Conservation (phyloP, 2,797 vertebrate genomes). For the Sebastes oblongus region DNA sequence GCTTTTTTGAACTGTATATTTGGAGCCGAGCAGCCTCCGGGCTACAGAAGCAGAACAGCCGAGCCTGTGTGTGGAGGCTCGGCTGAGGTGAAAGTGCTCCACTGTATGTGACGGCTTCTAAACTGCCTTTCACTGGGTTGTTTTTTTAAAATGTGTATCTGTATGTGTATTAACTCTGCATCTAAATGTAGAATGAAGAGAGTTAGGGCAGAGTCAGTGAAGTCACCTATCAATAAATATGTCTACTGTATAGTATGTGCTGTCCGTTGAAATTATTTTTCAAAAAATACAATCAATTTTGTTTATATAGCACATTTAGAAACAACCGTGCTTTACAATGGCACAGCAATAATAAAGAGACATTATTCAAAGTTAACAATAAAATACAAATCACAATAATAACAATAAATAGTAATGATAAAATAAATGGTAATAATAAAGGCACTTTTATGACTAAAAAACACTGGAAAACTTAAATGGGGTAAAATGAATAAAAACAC, state of each 20-base stretch:
- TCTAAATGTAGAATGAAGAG: slow-evolving; percentile 42
- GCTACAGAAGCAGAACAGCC: slow-evolving; percentile 62
- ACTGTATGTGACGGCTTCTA: slow-evolving; percentile 52
- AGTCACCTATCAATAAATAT: slow-evolving; percentile 45
- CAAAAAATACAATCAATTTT: neutral
- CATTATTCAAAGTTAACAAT: too few relatives aligned
- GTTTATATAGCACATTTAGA: too few relatives aligned
- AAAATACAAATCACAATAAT: too few relatives aligned
- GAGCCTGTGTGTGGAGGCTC: slow-evolving; percentile 56
- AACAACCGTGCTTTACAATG: too few relatives aligned
- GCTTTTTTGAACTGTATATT: slow-evolving; percentile 64
- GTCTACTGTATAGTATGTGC: neutral
- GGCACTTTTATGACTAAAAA: too few relatives aligned
- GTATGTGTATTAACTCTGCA: slow-evolving; percentile 12
- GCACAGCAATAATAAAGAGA: too few relatives aligned
- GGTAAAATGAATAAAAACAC: too few relatives aligned
- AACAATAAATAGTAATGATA: too few relatives aligned
- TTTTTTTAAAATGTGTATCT: slow-evolving; percentile 33
- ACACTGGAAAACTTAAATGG: too few relatives aligned
- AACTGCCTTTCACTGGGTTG: slow-evolving; percentile 36
- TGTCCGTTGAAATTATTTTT: neutral
- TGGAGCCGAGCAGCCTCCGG: slow-evolving; percentile 48
- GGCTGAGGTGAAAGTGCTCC: slow-evolving; percentile 50
- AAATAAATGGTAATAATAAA: too few relatives aligned
- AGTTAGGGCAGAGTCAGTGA: slow-evolving; percentile 15